These are phyloP conservation scores for Ascidia mentula DNA, from an alignment of 23 tunicate species.

Conservation along the genomic window DNA sequence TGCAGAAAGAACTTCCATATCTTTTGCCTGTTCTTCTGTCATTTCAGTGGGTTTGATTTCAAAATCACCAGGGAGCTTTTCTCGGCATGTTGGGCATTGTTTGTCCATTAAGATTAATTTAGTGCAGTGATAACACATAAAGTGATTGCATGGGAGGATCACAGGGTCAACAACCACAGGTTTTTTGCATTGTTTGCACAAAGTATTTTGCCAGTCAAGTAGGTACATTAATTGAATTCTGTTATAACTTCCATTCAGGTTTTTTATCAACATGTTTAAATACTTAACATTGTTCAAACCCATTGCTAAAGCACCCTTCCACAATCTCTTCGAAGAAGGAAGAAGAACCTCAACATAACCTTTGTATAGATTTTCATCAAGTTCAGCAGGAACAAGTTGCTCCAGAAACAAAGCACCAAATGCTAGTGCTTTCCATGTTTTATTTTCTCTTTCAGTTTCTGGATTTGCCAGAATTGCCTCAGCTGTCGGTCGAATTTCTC, in stretches of 20 bases:
- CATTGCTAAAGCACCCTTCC: conserved; percentile 36
- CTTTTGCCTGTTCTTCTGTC: conserved; percentile 13
- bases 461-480: neutral
- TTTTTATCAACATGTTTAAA: conserved; percentile 41
- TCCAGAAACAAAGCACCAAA: conserved; percentile 23
- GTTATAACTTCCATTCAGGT: conserved; percentile 28
- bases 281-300: conserved; percentile 31
- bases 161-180: conserved; percentile 36
- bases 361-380: neutral
- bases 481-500: neutral
- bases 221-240: conserved; percentile 23
- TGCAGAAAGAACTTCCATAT: conserved; percentile 15
- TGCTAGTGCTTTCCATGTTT: neutral
- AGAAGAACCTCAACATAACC: conserved; percentile 41
- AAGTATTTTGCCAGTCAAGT: conserved; percentile 34
- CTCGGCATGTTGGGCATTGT: conserved; percentile 45
- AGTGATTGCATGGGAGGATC: conserved; percentile 54
- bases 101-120: neutral
- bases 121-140: conserved; percentile 36
- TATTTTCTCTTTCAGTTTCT: neutral
- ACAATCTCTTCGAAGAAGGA: conserved; percentile 35
- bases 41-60: neutral
- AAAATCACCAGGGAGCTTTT: conserved; percentile 39
- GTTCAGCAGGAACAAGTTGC: conserved; percentile 42
- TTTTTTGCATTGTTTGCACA: conserved; percentile 36